Conservation (phyloP, 2,797 vertebrate genomes). For the Gambelia wislizenii region DNA sequence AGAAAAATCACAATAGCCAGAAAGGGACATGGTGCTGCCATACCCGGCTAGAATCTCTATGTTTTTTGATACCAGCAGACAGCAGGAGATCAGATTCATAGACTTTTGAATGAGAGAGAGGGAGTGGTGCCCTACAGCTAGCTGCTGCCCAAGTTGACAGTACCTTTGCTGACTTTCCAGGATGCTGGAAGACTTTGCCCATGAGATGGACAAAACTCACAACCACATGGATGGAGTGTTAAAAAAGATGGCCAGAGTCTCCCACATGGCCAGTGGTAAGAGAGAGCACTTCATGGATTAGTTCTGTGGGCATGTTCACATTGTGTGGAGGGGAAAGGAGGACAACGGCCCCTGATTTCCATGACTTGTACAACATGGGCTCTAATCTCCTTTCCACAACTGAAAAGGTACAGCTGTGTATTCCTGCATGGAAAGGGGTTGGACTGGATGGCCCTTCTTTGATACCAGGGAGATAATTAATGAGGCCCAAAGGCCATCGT, state of each 20-base stretch:
- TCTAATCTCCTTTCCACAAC: not conserved
- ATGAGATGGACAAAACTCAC: conserved; percentile 88
- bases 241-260: conserved; percentile 88
- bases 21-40: not conserved
- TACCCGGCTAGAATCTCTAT: not conserved
- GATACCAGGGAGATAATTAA: not conserved
- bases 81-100: no score
- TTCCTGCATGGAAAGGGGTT: no score
- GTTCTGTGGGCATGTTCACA: not conserved
- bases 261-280: conserved; percentile 89
- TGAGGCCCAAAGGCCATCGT: no score
- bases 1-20: not conserved
- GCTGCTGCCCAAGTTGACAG: not conserved
- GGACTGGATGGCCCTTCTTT: no score
- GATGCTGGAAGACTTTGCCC: conserved; percentile 85
- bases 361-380: not conserved
- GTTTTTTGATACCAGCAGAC: not conserved
- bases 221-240: conserved; percentile 86
- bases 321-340: no score
- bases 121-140: no score
- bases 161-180: conserved; percentile 57
- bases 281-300: not conserved
- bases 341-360: not conserved
- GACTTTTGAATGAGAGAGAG: not conserved
- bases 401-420: not conserved